Evolutionary conservation across 2,113 vertebrate species (phyloP).

Genomic region (Cephalopterus ornatus): DNA sequence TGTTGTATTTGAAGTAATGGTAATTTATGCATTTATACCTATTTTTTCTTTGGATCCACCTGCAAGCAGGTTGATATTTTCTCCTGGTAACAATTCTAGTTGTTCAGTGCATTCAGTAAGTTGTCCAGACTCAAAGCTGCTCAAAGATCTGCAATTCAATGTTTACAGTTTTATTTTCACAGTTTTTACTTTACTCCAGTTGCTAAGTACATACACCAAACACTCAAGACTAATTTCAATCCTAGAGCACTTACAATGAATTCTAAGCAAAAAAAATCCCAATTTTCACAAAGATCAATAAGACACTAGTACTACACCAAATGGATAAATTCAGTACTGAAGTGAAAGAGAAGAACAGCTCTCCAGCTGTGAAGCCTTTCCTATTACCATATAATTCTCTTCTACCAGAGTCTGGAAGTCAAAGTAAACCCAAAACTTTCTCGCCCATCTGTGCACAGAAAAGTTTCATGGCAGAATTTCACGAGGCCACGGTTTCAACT

Average conservation of each 20-base stretch:
- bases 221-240: background rate
- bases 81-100: slow-evolving; percentile 92
- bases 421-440: background rate
- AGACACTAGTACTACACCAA: background rate
- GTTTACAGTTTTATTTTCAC: slow-evolving; percentile 7
- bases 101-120: slow-evolving; percentile 87
- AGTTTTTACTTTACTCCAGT: background rate
- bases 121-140: slow-evolving; percentile 91
- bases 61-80: slow-evolving; percentile 87
- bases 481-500: background rate
- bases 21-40: slow-evolving; percentile 73
- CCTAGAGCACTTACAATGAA: background rate
- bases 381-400: background rate
- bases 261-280: background rate
- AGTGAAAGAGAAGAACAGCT: background rate
- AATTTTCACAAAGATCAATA: background rate
- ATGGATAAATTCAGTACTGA: background rate
- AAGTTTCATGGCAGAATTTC: background rate
- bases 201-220: background rate
- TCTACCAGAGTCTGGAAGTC: background rate
- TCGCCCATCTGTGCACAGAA: background rate
- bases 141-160: slow-evolving; percentile 83
- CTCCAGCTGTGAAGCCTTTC: background rate
- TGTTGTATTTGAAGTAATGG: background rate
- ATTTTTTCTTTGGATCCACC: slow-evolving; percentile 91